These are phyloP conservation scores for Pocillopora grandis DNA, from an alignment of 92 coral and sea anemone genomes.

Conservation along the genomic window DNA sequence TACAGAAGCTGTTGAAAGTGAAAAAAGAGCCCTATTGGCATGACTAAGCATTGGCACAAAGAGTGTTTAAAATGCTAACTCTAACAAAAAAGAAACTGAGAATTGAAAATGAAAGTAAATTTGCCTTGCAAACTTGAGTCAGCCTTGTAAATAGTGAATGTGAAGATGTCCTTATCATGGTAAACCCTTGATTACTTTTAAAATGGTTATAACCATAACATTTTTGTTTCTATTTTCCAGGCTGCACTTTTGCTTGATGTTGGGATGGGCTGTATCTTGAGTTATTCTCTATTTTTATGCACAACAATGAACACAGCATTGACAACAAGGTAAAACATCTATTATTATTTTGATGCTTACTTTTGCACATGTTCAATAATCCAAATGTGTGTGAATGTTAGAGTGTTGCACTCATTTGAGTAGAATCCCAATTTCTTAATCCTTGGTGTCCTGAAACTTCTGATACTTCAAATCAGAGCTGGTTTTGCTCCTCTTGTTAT, in stretches of 20 bases:
- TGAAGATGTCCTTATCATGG: too few relatives aligned
- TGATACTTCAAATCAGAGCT: too few relatives aligned
- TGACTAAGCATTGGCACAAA: neutral
- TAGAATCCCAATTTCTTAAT: too few relatives aligned
- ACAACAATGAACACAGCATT: slow-evolving; percentile 93
- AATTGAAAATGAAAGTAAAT: slow-evolving; percentile 18
- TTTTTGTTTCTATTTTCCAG: slow-evolving; percentile 42
- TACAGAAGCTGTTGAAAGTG: too few relatives aligned
- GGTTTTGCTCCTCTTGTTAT: too few relatives aligned
- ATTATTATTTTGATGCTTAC: neutral
- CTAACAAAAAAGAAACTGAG: slow-evolving; percentile 5
- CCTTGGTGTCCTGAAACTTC: too few relatives aligned
- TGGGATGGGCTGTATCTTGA: slow-evolving; percentile 79
- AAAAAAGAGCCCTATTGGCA: too few relatives aligned
- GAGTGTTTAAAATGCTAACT: neutral
- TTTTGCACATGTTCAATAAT: neutral
- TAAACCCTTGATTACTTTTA: neutral
- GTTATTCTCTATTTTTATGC: slow-evolving; percentile 94
- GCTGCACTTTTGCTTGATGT: slow-evolving; percentile 68
- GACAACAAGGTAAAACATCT: slow-evolving; percentile 76
- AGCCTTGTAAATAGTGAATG: too few relatives aligned
- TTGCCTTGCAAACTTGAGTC: neutral
- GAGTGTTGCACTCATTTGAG: too few relatives aligned
- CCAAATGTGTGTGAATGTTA: too few relatives aligned
- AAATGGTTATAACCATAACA: neutral